These are phyloP conservation scores for Elephantulus edwardii DNA, from an alignment of 2,113 vertebrate species.

Conservation along the genomic window DNA sequence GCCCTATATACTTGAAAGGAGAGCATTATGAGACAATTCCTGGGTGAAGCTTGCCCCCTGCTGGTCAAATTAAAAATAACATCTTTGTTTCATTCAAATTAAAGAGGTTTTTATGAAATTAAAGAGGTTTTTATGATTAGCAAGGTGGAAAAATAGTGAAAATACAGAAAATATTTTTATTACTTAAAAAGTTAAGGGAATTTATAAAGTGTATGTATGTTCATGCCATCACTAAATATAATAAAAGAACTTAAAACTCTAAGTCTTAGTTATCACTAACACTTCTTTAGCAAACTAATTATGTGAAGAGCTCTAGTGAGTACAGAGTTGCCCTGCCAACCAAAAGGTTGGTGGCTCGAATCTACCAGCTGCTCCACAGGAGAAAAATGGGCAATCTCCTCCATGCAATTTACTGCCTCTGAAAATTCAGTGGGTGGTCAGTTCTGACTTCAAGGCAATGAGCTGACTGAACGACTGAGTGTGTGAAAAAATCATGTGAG, in stretches of 20 bases:
- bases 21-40: constrained; percentile 51
- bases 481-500: too few species aligned
- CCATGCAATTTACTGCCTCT: too few species aligned
- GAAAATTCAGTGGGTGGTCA: too few species aligned
- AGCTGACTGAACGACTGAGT: too few species aligned
- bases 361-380: too few species aligned
- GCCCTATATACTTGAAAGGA: not conserved
- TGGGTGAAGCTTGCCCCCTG: constrained; percentile 76
- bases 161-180: constrained; percentile 3
- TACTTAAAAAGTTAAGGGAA: not conserved
- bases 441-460: too few species aligned
- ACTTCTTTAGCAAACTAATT: not conserved
- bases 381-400: too few species aligned
- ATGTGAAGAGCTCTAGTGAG: not conserved
- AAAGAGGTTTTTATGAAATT: not conserved
- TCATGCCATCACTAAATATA: not conserved
- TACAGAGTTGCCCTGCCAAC: not conserved
- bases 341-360: too few species aligned
- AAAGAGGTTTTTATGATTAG: not conserved
- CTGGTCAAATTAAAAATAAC: constrained; percentile 63
- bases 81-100: not conserved
- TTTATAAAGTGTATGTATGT: not conserved
- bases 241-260: not conserved
- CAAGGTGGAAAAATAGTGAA: not conserved
- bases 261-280: not conserved